Evolutionary conservation across 2,113 vertebrate species (phyloP).

Genomic region (Muntiacus reevesi): DNA sequence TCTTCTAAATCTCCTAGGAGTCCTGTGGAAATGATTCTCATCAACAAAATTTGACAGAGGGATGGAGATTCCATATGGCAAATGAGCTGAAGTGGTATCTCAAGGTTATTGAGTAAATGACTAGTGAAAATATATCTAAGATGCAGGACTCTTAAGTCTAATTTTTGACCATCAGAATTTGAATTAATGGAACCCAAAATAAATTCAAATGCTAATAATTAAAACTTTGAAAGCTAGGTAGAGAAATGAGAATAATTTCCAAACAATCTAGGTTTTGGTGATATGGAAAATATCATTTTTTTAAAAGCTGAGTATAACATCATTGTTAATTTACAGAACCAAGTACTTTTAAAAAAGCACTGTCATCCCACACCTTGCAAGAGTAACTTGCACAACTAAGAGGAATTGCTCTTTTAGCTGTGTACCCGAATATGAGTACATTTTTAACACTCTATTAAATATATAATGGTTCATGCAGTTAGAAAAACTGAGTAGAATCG

Average conservation of each 20-base stretch:
- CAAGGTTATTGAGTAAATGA: constrained; percentile 1
- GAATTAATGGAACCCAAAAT: background rate
- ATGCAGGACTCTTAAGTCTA: background rate
- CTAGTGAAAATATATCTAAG: background rate
- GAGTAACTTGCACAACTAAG: background rate
- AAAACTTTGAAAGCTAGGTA: background rate
- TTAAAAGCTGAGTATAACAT: background rate
- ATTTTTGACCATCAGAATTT: background rate
- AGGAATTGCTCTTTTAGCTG: background rate
- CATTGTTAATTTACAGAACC: background rate
- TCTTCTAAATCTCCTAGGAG: background rate
- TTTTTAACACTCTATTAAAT: constrained; percentile 28
- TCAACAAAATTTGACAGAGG: constrained; percentile 13
- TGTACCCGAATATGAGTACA: background rate
- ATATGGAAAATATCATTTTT: background rate
- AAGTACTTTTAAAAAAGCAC: background rate
- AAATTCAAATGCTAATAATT: background rate
- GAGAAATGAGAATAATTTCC: background rate
- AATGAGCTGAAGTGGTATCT: background rate
- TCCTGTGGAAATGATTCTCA: constrained; percentile 7
- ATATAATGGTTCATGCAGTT: background rate
- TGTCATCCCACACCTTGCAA: background rate
- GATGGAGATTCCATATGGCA: background rate
- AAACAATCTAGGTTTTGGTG: background rate
- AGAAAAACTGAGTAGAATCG: background rate